Evolutionary conservation across 2,888 invertebrate species (phyloP).

Genomic region (Aporophyla lueneburgensis): DNA sequence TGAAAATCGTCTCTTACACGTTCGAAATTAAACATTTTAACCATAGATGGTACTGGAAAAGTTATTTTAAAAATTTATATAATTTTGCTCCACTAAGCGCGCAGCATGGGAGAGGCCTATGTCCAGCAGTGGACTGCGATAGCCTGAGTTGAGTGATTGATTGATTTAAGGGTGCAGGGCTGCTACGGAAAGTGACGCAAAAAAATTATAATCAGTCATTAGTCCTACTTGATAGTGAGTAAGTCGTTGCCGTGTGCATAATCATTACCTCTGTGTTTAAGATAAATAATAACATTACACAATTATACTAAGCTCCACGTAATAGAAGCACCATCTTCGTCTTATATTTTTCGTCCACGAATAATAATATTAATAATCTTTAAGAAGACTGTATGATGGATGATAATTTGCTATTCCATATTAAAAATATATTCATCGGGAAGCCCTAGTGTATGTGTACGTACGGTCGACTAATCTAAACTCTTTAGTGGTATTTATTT

Average conservation of each 20-base stretch:
- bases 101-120: too few species aligned
- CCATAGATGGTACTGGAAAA: background rate
- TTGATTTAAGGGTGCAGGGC: too few species aligned
- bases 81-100: too few species aligned
- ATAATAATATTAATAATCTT: background rate
- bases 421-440: background rate
- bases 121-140: too few species aligned
- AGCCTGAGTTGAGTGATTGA: too few species aligned
- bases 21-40: background rate
- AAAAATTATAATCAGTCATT: background rate
- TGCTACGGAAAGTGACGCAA: background rate
- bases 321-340: background rate
- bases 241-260: background rate
- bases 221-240: background rate
- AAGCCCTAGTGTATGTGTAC: constrained; percentile 43
- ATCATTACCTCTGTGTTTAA: background rate
- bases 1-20: too few species aligned
- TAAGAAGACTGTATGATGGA: background rate
- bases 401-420: background rate
- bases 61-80: background rate
- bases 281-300: background rate
- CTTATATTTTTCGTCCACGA: background rate
- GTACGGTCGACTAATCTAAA: constrained; percentile 61
- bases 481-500: constrained; percentile 65
- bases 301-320: background rate